phyloP scores from a whole-genome alignment of 2,888 invertebrate genomes.

The Anthophora plumipes region DNA sequence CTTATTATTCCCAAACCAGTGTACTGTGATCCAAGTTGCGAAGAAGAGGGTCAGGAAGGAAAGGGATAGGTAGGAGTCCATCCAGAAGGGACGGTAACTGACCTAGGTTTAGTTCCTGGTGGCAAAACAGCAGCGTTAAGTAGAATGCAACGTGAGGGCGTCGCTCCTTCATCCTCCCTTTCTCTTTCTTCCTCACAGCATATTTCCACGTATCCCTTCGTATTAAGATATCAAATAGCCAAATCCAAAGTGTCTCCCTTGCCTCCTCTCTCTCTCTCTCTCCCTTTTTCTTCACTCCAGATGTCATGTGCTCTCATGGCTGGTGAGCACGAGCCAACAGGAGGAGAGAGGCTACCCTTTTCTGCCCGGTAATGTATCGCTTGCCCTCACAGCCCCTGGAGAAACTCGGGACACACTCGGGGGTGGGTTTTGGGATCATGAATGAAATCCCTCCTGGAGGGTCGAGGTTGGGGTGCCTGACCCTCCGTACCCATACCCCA shows the following conservation, averaged over 20 bases:
- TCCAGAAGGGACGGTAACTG: slow-evolving; percentile 64
- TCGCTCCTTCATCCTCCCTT: slow-evolving; percentile 62
- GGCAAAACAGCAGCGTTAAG: slow-evolving; percentile 67
- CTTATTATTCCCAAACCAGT: slow-evolving; percentile 17
- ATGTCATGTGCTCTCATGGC: slow-evolving; percentile 73
- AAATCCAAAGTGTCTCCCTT: slow-evolving; percentile 72
- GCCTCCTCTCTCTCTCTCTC: slow-evolving; percentile 32
- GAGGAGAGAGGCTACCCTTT: slow-evolving; percentile 75
- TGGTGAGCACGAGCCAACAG: slow-evolving; percentile 53
- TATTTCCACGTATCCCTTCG: slow-evolving; percentile 53
- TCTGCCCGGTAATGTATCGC: slow-evolving; percentile 79
- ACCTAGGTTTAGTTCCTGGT: slow-evolving; percentile 60
- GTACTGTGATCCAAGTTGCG: slow-evolving; percentile 3
- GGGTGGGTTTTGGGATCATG: slow-evolving; percentile 78
- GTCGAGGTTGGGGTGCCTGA: slow-evolving; percentile 81
- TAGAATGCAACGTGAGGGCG: slow-evolving; percentile 77
- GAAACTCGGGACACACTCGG: slow-evolving; percentile 67
- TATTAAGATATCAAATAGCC: slow-evolving; percentile 84
- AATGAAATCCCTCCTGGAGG: slow-evolving; percentile 84
- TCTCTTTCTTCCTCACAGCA: neutral
- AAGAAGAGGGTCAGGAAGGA: slow-evolving; percentile 1
- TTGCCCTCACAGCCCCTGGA: slow-evolving; percentile 76
- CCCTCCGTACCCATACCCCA: slow-evolving; percentile 80
- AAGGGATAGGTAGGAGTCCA: slow-evolving; percentile 49
- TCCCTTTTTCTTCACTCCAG: slow-evolving; percentile 62